A percentile compares a stretch with the other conserved stretches of the same genome.
Evolutionary conservation across 2,797 vertebrate genomes (phyloP).

Genomic region (Monodelphis domestica): DNA sequence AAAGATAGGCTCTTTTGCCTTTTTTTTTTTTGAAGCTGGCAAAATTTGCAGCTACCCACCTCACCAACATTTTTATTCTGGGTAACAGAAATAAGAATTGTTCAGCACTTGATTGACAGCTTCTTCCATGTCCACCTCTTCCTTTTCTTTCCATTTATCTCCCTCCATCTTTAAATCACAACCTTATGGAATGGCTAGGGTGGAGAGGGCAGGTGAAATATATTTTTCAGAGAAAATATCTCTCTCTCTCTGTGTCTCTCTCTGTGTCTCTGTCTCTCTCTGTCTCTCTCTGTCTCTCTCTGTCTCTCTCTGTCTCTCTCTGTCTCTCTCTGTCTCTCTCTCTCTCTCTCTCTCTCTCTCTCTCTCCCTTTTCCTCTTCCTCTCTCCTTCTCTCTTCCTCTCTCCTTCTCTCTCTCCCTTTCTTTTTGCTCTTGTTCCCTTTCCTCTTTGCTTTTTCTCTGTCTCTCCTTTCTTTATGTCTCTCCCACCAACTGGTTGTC

Average conservation of each 20-base stretch:
- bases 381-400: too few species aligned
- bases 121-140: accelerated
- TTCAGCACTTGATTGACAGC: accelerated
- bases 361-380: neutral
- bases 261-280: neutral
- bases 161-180: neutral
- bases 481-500: neutral
- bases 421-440: too few species aligned
- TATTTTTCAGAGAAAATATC: neutral
- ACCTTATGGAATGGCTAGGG: neutral
- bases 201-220: neutral
- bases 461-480: neutral
- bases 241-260: neutral
- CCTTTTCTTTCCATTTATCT: neutral
- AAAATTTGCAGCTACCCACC: neutral
- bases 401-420: neutral
- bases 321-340: too few species aligned
- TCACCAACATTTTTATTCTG: neutral
- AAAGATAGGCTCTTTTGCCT: neutral
- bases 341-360: too few species aligned
- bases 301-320: neutral
- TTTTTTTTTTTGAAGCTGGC: neutral
- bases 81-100: neutral
- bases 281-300: neutral
- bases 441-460: accelerated